Base-by-base conservation (phyloP, 2,113 vertebrate genomes). In the Hypocryptadius cinnamomeus region DNA sequence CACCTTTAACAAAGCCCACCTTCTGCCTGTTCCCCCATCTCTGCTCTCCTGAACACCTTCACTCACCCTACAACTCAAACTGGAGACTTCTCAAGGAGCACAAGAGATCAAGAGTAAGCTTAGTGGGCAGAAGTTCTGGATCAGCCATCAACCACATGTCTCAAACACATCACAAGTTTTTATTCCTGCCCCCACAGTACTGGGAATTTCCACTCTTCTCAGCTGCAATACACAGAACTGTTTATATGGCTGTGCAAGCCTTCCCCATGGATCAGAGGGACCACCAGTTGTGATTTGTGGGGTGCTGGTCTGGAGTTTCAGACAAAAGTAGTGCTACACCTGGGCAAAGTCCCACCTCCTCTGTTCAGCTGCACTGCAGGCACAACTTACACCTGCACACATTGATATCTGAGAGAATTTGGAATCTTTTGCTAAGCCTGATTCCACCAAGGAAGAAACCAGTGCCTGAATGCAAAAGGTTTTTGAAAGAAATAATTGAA, bases 311-410 rank as follows among this genome's bases (percentile, higher is more conserved):
- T 73, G 7, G 14, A 15, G 11, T 35, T 87, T 45, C 63, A 95
- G 82, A 72, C 85, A 90, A 72, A 93, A 95, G 60, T n/a, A 48
- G 11, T 11, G 4, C 73, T 93, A 83, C 82, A 96, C 53, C 12
- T 19, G 51, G 15, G 45, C 37, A 89, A 79, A 61, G 83, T 92
- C 86, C 74, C 90, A 91, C 89, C 87, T 91, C 81, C 77, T 61
- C 81, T 69, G 25, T 56, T 79, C 80, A 68, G 92, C 74, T 89
- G 74, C 70, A 85, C 25, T 81, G 66, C 61, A 95, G 53, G 33
- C 90, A 25, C 51, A 79, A 9, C 74, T 66, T 72, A 63, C 68
- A 95, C 89, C 90, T 86, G 90, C 90, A 94, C 66, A 80, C 70
- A 92, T 5, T 73, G 70, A 63, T 33, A 92, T 30, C 22, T 40